These are phyloP conservation scores for Falco peregrinus DNA, from an alignment of 2,797 vertebrate genomes.

Conservation along the genomic window DNA sequence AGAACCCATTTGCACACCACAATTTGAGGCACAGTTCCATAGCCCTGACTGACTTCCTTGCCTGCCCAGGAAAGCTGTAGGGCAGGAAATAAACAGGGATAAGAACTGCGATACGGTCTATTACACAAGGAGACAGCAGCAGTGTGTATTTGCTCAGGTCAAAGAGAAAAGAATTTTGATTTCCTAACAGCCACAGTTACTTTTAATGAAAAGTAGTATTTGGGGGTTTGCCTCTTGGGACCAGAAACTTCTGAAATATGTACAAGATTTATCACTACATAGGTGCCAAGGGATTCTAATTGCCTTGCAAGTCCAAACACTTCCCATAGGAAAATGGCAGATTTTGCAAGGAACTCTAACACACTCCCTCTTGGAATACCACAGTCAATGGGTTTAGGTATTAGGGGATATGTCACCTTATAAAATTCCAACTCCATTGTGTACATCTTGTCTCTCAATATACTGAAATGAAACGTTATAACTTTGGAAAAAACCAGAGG, in stretches of 20 bases:
- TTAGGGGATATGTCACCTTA: neutral
- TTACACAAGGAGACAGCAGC: neutral
- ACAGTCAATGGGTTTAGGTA: neutral
- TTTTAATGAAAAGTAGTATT: neutral
- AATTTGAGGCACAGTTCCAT: neutral
- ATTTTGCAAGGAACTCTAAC: neutral
- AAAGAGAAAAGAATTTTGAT: neutral
- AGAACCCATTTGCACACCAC: neutral
- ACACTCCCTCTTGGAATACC: neutral
- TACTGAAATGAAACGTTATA: neutral
- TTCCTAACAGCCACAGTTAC: neutral
- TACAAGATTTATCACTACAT: neutral
- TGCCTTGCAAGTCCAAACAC: neutral
- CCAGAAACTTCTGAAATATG: neutral
- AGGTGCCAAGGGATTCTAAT: neutral
- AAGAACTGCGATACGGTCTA: neutral
- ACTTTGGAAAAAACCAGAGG: neutral
- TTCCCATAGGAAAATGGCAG: neutral
- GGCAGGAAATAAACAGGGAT: neutral
- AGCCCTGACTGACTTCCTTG: neutral
- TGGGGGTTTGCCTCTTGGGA: neutral
- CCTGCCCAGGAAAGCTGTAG: neutral
- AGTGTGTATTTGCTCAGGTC: neutral
- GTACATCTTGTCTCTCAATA: neutral
- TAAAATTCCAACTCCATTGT: neutral